Base-by-base conservation (phyloP, 2,888 invertebrate species). In the Cheilosia vernalis region DNA sequence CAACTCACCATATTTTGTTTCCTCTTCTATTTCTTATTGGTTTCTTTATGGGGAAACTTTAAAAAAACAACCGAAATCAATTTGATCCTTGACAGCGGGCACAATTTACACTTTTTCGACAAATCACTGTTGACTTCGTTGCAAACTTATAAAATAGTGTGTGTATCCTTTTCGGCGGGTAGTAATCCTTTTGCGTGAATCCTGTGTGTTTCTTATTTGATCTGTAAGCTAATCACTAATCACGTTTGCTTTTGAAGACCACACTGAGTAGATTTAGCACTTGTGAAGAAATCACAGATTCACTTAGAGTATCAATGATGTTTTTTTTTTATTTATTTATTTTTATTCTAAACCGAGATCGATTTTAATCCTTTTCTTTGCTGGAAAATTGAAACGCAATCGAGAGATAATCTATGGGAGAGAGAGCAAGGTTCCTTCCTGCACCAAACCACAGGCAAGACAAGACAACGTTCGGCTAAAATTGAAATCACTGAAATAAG, bases 401-500 rank as follows among this genome's bases (percentile, higher is more conserved):
- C 60, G 67, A 80, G 73, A 67, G 74, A 61, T 74, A 63, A 51
- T 51, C 76, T 64, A 63, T 21, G 51, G 24, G 66, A 66, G 66
- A 77, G 78, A 72, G 78, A 79, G 56, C 64, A 70, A 80, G 80
- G 74, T 84, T 84, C 79, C 80, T 84, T 80, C 69, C 72, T 72
- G 81, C 77, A 72, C 67, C 76, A 77, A 76, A 67, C 70, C 60
- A 60, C 67, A 72, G 70, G 61, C 64, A 85, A 80, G 84, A 85
- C 84, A 85, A 80, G 84, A 85, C 84, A 85, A 85, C 84, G 76
- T 70, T 85, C 70, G 80, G 89, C 89, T 91, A 88, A 90, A 90
- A 90, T 90, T 90, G 89, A 91, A 92, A 91, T 90, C 89, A 91
- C 91, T 90, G 90, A 91, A 92, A 90, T 92, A 91, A 91, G 90